Base-by-base conservation (phyloP, 2,113 vertebrate genomes). In the Sander lucioperca region DNA sequence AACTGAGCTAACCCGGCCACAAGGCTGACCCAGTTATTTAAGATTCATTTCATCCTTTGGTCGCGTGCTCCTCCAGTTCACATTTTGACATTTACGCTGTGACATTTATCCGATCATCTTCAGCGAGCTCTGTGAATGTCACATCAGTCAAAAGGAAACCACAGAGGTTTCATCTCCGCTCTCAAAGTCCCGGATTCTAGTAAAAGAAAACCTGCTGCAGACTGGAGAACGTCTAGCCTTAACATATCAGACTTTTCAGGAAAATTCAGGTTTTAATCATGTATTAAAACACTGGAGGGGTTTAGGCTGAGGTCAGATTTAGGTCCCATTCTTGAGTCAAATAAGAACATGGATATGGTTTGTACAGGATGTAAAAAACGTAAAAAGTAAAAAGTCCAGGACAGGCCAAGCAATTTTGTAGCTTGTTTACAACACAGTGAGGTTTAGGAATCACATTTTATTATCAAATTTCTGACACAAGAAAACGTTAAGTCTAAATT, bases 61-160 rank as follows among this genome's bases (percentile, higher is more conserved):
- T 53, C 14, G 13, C 2, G 9, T 54, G 15, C 6, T 15, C 4
- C 30, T 6, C 13, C 19, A 0, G 3, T 53, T 63, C 13, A 14
- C 45, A 15, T 10, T n/a, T 4, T 45, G 11, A 66, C 51, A 7
- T 56, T 64, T 61, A 33, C 1, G 1, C 0, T 9, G 15, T 77
- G 80, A 83, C 59, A 27, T 83, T 65, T 54, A 12, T 5, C 4
- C 0, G 2, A 19, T 6, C 9, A 0, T 16, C 5, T 1, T 66
- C 33, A 53, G 8, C 48, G 19, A 30, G 27, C 12, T 23, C 30
- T 56, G 36, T 65, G 51, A 66, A 66, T 13, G 23, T 57, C 16
- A 33, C n/a, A n/a, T 39, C 19, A 25, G 13, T 59, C 57, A 56
- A 7, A 18, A 50, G 54, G 45, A 74, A 84, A 79, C 69, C 74